Evolutionary conservation across 2,888 invertebrate genomes (phyloP).

Genomic region (Parapristionchus giblindavisi): DNA sequence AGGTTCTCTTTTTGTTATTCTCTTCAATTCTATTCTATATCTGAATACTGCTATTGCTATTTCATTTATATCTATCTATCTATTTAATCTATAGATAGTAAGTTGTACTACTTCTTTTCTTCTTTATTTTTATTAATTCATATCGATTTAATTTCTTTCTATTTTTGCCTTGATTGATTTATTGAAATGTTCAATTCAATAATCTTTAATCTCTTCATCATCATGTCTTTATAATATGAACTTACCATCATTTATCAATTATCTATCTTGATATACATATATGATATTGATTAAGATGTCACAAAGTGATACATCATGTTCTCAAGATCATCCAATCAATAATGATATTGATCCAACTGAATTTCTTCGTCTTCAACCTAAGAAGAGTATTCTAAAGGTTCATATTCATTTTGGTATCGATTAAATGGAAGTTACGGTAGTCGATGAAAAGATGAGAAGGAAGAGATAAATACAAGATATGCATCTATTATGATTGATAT

Average conservation of each 20-base stretch:
- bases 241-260: background rate
- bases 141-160: constrained; percentile 11
- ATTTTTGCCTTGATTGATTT: constrained; percentile 19
- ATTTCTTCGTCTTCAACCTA: constrained; percentile 66
- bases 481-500: background rate
- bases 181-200: background rate
- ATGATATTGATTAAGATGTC: background rate
- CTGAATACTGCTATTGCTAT: too few species aligned
- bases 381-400: constrained; percentile 68
- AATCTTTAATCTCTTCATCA: constrained; percentile 18
- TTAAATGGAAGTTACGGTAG: background rate
- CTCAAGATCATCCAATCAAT: constrained; percentile 9
- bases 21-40: too few species aligned
- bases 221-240: background rate
- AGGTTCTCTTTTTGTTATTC: too few species aligned
- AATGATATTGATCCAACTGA: constrained; percentile 61
- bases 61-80: too few species aligned
- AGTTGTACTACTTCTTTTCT: too few species aligned
- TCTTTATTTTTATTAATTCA: too few species aligned
- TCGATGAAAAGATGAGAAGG: background rate
- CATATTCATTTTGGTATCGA: constrained; percentile 39
- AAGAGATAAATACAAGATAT: background rate
- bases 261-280: background rate
- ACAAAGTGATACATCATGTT: constrained; percentile 10
- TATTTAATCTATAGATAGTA: too few species aligned